Evolutionary conservation across 2,113 vertebrate species (phyloP).

Genomic region (Cisticola juncidis): DNA sequence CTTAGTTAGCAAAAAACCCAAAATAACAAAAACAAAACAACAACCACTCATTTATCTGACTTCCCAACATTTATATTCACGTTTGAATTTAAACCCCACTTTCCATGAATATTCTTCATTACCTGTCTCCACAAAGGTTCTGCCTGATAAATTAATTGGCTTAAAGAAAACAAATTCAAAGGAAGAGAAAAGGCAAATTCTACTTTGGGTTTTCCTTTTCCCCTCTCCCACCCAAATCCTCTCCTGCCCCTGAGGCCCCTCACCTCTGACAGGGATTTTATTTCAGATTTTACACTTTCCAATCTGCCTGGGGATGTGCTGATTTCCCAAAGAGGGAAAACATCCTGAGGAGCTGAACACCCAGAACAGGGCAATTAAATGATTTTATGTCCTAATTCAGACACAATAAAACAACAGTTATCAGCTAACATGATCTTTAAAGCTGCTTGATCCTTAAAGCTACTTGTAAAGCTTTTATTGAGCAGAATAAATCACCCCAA

Average conservation of each 20-base stretch:
- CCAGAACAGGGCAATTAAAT: not conserved
- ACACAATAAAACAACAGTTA: conserved; percentile 4
- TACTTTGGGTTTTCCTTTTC: not conserved
- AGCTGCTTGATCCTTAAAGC: conserved; percentile 43
- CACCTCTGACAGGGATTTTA: not conserved
- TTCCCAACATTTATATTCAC: not conserved
- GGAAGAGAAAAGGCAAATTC: not conserved
- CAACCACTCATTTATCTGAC: not conserved
- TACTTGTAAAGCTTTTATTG: conserved; percentile 21
- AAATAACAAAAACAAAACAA: not conserved
- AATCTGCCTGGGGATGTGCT: not conserved
- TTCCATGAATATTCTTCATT: not conserved
- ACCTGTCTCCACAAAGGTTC: not conserved
- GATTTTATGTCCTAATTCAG: conserved; percentile 40
- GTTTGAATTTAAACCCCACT: not conserved
- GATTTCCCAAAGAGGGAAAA: not conserved
- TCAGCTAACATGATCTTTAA: conserved; percentile 8
- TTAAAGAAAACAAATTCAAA: not conserved
- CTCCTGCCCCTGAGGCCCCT: not conserved
- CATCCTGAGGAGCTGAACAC: not conserved
- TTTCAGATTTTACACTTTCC: not conserved
- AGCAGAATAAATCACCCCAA: not conserved
- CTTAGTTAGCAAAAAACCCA: not conserved
- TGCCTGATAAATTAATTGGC: not conserved
- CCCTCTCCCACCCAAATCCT: not conserved